These are phyloP conservation scores for Telmatherina bonti DNA, from an alignment of 2,797 vertebrate species.

Conservation along the genomic window DNA sequence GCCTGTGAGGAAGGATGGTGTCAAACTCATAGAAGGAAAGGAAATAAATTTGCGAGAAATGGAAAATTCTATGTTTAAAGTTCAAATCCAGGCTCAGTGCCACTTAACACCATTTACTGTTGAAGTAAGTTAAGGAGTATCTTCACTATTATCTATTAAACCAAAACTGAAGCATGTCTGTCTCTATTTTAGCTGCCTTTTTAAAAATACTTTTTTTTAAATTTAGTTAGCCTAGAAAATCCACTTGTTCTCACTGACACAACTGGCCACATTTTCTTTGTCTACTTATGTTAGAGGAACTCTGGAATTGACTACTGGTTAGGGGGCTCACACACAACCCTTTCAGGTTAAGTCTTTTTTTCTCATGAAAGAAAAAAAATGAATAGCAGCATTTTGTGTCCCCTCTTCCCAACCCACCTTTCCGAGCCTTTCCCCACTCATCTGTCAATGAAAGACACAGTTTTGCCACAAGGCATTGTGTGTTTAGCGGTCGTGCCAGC, in stretches of 20 bases:
- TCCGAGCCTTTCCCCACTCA: slow-evolving; percentile 72
- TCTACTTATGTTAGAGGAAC: slow-evolving; percentile 26
- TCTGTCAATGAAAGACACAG: slow-evolving; percentile 82
- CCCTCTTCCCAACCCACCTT: slow-evolving; percentile 64
- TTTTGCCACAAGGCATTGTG: slow-evolving; percentile 87
- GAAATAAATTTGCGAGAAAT: slow-evolving; percentile 1
- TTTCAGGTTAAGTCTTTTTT: slow-evolving; percentile 72
- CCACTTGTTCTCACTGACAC: slow-evolving; percentile 28
- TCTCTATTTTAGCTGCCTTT: not conserved
- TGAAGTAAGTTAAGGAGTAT: not conserved
- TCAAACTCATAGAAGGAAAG: slow-evolving; percentile 26
- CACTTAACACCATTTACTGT: not conserved
- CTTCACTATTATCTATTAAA: not conserved
- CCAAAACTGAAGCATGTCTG: not conserved
- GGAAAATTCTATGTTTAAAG: not conserved
- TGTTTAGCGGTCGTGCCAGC: slow-evolving; percentile 83
- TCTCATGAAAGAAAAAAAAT: slow-evolving; percentile 39
- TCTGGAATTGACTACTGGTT: slow-evolving; percentile 66
- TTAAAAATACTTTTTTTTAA: slow-evolving; percentile 6
- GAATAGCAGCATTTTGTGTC: slow-evolving; percentile 74
- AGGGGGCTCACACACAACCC: slow-evolving; percentile 68
- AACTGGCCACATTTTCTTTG: slow-evolving; percentile 10
- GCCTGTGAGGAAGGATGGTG: slow-evolving; percentile 36
- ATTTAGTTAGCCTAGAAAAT: slow-evolving; percentile 46
- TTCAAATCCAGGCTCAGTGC: slow-evolving; percentile 10